Conservation (phyloP, 2,797 vertebrate species). For the Pelochelys cantorii region DNA sequence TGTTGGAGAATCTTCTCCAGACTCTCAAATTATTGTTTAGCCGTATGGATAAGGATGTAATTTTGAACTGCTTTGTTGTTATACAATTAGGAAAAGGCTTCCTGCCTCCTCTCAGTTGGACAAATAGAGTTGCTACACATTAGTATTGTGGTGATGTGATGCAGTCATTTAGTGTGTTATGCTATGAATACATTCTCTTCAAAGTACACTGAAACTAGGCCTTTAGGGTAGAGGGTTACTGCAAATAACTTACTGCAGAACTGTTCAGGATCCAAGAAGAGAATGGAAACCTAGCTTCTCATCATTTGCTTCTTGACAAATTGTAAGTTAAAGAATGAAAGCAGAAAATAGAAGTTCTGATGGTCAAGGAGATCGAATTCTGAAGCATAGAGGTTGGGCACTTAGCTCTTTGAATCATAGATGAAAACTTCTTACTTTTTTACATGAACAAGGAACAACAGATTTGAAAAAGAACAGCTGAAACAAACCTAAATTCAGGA, state of each 20-base stretch:
- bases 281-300: not conserved
- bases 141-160: conserved; percentile 8
- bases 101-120: conserved; percentile 47
- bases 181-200: fast-evolving
- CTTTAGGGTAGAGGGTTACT: not conserved
- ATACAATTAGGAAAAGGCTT: conserved; percentile 22
- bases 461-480: not conserved
- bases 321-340: not conserved
- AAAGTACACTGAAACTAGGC: fast-evolving
- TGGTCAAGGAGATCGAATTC: not conserved
- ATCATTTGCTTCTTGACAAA: fast-evolving
- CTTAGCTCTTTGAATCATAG: fast-evolving
- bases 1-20: not conserved
- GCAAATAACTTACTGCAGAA: not conserved
- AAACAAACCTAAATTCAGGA: not conserved
- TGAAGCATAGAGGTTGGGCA: not conserved
- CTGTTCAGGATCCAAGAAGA: not conserved
- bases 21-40: not conserved
- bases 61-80: not conserved
- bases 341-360: not conserved
- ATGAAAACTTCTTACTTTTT: not conserved
- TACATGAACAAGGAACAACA: not conserved
- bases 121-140: conserved; percentile 15
- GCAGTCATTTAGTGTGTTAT: conserved; percentile 35
- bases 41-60: fast-evolving